These are phyloP conservation scores for Neria commutata DNA, from an alignment of 2,888 invertebrate genomes.

Conservation along the genomic window DNA sequence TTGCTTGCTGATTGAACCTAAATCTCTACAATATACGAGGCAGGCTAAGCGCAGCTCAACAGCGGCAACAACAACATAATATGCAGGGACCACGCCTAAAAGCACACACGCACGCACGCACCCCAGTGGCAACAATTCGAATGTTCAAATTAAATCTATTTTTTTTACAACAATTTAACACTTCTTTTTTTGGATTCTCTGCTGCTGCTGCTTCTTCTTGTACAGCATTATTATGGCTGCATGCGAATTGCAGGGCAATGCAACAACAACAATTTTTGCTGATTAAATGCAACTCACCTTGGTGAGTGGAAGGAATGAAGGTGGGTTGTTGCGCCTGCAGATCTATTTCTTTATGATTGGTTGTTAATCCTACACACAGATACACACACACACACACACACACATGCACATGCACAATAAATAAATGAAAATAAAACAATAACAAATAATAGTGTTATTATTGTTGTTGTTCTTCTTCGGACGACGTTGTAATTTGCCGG, in stretches of 20 bases:
- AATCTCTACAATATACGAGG: too few relatives aligned
- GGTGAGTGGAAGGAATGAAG: too few relatives aligned
- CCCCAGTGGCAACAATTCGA: too few relatives aligned
- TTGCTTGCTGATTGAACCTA: too few relatives aligned
- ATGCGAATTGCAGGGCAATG: background rate
- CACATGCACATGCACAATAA: too few relatives aligned
- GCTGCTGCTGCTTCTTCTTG: background rate
- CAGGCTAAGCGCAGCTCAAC: too few relatives aligned
- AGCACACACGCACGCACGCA: background rate
- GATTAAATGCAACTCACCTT: background rate
- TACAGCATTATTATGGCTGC: constrained; percentile 11
- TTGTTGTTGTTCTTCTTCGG: background rate
- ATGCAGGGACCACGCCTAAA: constrained; percentile 3
- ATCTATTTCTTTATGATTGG: constrained; percentile 16
- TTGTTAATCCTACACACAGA: constrained; percentile 21
- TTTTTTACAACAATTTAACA: background rate
- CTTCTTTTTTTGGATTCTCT: background rate
- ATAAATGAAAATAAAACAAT: background rate
- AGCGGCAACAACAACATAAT: background rate
- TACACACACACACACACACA: background rate
- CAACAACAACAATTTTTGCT: constrained; percentile 4
- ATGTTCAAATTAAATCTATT: constrained; percentile 1
- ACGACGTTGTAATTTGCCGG: constrained; percentile 11
- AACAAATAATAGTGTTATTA: constrained; percentile 1
- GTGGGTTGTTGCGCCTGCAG: background rate